A percentile compares a stretch with the other conserved stretches of the same genome.
These are phyloP conservation scores for Rapana venosa DNA, from an alignment of 2,888 invertebrate genomes.

Conservation along the genomic window DNA sequence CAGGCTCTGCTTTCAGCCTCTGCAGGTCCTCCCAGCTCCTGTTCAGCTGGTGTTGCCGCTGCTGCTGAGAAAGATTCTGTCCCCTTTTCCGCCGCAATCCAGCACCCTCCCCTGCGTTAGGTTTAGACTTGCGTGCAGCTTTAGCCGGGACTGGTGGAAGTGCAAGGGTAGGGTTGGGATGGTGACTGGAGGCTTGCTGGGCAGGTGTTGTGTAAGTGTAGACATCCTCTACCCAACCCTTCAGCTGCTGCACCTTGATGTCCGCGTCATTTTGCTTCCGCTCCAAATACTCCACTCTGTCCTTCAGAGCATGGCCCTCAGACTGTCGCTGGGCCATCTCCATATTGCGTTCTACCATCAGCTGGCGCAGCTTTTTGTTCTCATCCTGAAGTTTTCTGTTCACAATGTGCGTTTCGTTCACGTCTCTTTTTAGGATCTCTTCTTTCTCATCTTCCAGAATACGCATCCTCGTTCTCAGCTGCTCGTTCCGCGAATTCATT, in stretches of 20 bases:
- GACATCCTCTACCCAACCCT: constrained; percentile 58
- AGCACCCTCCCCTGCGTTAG: background rate
- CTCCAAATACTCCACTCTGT: constrained; percentile 51
- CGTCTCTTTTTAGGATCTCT: constrained; percentile 45
- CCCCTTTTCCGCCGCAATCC: constrained; percentile 30
- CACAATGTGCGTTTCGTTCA: constrained; percentile 38
- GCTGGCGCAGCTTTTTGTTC: constrained; percentile 52
- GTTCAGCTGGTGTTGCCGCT: constrained; percentile 25
- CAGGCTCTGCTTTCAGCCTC: background rate
- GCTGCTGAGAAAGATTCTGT: background rate
- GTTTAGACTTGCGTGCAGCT: background rate
- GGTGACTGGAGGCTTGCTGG: background rate
- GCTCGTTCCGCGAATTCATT: constrained; percentile 31
- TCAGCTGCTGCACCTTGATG: constrained; percentile 60
- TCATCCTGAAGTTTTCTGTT: constrained; percentile 50
- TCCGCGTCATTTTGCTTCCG: constrained; percentile 58
- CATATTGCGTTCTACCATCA: constrained; percentile 56
- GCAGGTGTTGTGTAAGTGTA: constrained; percentile 17
- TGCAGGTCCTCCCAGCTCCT: constrained; percentile 38
- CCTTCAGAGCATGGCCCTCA: constrained; percentile 43
- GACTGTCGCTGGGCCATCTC: constrained; percentile 49
- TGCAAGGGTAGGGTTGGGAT: background rate
- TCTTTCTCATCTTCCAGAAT: constrained; percentile 61
- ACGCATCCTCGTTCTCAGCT: constrained; percentile 48
- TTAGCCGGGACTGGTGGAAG: constrained; percentile 26